Evolutionary conservation across 1,140 invertebrate genomes (phyloP).

Genomic region (silkworm (Bombyx mori)): ASM3026992v2 NC_085114.1:7652501-7653000

Average conservation of each 20-base stretch:
- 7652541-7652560: too few species aligned
- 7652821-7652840: slow-evolving; percentile 5
- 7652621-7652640: slow-evolving; percentile 17
- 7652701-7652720: slow-evolving; percentile 30
- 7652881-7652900: background rate
- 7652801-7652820: slow-evolving; percentile 16
- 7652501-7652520: too few species aligned
- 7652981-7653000: slow-evolving; percentile 6
- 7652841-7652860: slow-evolving; percentile 2
- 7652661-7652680: slow-evolving; percentile 33
- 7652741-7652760: slow-evolving; percentile 22
- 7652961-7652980: background rate
- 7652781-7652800: slow-evolving; percentile 18
- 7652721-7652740: slow-evolving; percentile 38
- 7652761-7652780: slow-evolving; percentile 23
- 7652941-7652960: too few species aligned
- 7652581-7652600: slow-evolving; percentile 9
- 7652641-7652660: slow-evolving; percentile 30
- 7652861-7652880: background rate
- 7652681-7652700: slow-evolving; percentile 62
- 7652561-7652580: too few species aligned
- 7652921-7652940: background rate
- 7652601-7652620: slow-evolving; percentile 15
- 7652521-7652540: too few species aligned
- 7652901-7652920: background rate